Evolutionary conservation across 1,140 invertebrate genomes (phyloP).

Genomic region (Antheraea mylitta): DNA sequence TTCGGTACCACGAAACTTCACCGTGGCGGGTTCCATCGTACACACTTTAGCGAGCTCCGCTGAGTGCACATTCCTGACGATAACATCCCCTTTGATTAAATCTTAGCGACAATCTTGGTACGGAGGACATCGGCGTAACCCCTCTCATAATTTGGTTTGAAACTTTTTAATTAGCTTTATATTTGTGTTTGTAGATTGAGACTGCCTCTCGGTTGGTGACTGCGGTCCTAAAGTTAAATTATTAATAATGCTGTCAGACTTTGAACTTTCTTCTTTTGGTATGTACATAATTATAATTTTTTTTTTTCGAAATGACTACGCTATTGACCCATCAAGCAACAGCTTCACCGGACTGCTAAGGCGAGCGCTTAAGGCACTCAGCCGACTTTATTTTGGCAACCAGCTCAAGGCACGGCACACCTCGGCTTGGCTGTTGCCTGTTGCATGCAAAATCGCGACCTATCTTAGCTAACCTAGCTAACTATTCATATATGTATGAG

Average conservation of each 20-base stretch:
- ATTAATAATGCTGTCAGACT: slow-evolving; percentile 44
- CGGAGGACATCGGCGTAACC: slow-evolving; percentile 63
- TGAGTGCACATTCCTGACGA: slow-evolving; percentile 49
- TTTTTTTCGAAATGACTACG: too few relatives aligned
- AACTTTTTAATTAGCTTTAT: slow-evolving; percentile 79
- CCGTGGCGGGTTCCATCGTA: slow-evolving; percentile 33
- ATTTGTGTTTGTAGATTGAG: slow-evolving; percentile 78
- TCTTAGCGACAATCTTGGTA: slow-evolving; percentile 71
- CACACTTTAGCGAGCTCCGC: slow-evolving; percentile 17
- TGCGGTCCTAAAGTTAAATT: slow-evolving; percentile 64
- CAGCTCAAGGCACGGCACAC: too few relatives aligned
- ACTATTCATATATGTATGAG: too few relatives aligned
- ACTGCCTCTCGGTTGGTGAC: slow-evolving; percentile 62
- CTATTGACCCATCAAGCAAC: too few relatives aligned
- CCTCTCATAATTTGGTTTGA: slow-evolving; percentile 78
- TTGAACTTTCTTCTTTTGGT: not conserved
- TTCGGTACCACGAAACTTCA: slow-evolving; percentile 66
- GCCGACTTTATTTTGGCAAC: too few relatives aligned
- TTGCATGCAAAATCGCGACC: too few relatives aligned
- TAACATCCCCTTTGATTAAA: slow-evolving; percentile 65
- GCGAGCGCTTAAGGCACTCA: too few relatives aligned
- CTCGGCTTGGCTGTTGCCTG: too few relatives aligned
- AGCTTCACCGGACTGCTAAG: too few relatives aligned
- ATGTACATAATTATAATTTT: not conserved
- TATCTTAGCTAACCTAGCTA: too few relatives aligned